A percentile compares a stretch with the other conserved stretches of the same genome.
These are phyloP conservation scores for Orchestia grillus DNA, from an alignment of 1,140 invertebrate species.

Conservation along the genomic window DNA sequence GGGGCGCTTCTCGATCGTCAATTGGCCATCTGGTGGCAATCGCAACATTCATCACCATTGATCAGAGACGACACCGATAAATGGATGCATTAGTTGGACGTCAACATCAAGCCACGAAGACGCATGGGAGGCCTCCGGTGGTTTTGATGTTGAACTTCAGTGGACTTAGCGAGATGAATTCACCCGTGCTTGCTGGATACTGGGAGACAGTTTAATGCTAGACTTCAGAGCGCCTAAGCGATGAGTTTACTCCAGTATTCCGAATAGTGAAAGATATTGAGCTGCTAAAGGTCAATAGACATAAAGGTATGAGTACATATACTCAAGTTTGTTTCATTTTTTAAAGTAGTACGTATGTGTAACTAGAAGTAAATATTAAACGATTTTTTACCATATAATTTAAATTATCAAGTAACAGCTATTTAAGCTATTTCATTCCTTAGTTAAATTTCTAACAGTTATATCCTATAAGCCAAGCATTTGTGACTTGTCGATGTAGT, in stretches of 20 bases:
- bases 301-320: background rate
- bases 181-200: background rate
- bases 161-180: background rate
- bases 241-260: background rate
- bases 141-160: background rate
- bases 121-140: background rate
- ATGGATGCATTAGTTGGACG: constrained; percentile 43
- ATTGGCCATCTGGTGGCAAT: constrained; percentile 45
- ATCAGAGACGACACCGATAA: constrained; percentile 44
- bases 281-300: too few species aligned
- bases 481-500: background rate
- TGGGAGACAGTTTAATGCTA: background rate
- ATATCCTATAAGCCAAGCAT: background rate
- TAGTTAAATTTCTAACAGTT: background rate
- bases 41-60: constrained; percentile 23
- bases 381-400: background rate
- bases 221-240: background rate
- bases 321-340: background rate
- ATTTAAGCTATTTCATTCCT: background rate
- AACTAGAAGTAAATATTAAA: background rate
- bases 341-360: background rate
- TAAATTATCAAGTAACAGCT: background rate
- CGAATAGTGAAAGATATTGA: too few species aligned
- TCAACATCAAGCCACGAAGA: constrained; percentile 24
- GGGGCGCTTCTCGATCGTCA: background rate